Evolutionary conservation across 2,888 invertebrate species (phyloP), one percentile per base, ranked within the genome.

Genomic region (Yponomeuta sedellus): DNA sequence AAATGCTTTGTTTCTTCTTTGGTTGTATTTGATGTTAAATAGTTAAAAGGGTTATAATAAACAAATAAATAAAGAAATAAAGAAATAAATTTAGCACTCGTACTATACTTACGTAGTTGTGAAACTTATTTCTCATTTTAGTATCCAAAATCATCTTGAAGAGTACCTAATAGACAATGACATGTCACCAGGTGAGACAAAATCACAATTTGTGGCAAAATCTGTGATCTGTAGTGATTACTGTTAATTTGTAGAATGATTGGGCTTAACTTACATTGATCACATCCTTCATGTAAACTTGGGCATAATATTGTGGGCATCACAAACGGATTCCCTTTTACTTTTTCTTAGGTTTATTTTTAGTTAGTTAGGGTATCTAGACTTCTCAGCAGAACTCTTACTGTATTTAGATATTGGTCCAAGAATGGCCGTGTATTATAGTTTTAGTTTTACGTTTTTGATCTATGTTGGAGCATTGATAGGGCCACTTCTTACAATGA

Each of bases 211-310:
- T 72, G 69, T 79, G 76, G 77, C 80, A 77, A 72, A 76, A 79
- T 77, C 83, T 83, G 83, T 83, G 84, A 83, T 83, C 79, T 79
- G 80, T 75, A 80, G 76, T 77, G 76, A 78, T 80, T 77, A 74
- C 78, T 80, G 76, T 78, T 82, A 75, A 74, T 73, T 78, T 78
- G 72, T 52, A 68, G 58, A 61, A 59, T 69, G 28, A 25, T 39
- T 66, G 61, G 66, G 52, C n/a, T 61, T 16, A 28, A 34, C 34
- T 20, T 59, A 59, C 59, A 61, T 61, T 57, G 16, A 62, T 57
- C 61, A 22, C 64, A 44, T 19, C 16, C 16, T 52, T 12, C 3
- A 52, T 16, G 44, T 52, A 52, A 52, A 52, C 44, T 52, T 12
- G 44, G 44, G 44, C 44, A 52, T 52, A 52, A 16, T 52, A 52